Percentiles rank a stretch among this genome's conserved stretches.
These are phyloP conservation scores for Tenualosa ilisha DNA, from an alignment of 2,797 vertebrate genomes.

Conservation along the genomic window DNA sequence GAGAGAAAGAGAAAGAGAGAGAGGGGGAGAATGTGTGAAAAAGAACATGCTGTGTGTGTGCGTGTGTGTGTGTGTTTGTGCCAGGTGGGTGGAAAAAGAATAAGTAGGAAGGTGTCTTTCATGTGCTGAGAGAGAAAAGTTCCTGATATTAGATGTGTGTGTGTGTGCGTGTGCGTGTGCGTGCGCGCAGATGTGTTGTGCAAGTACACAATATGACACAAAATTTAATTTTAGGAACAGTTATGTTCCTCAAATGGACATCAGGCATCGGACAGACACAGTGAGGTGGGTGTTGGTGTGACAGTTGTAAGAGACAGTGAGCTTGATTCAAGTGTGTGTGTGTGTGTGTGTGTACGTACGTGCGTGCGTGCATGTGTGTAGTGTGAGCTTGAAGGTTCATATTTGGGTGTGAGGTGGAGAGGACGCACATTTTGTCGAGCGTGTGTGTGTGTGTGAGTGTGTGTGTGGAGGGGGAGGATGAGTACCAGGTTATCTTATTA, in stretches of 20 bases:
- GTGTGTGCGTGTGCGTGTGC: not conserved
- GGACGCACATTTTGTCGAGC: too few relatives aligned
- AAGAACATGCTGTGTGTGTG: not conserved
- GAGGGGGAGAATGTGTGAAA: not conserved
- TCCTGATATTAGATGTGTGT: not conserved
- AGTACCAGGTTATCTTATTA: not conserved
- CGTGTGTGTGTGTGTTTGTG: too few relatives aligned
- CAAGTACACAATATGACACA: not conserved
- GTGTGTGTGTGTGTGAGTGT: not conserved
- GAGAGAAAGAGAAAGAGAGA: too few relatives aligned
- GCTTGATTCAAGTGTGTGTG: not conserved
- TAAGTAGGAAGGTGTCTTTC: not conserved
- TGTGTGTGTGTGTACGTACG: not conserved
- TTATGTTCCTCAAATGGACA: not conserved
- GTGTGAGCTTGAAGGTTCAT: not conserved
- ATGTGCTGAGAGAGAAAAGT: not conserved
- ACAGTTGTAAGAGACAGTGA: not conserved
- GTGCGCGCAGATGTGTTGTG: not conserved
- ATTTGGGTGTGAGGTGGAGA: too few relatives aligned
- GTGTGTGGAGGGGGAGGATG: not conserved
- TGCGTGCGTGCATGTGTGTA: not conserved
- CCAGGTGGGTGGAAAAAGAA: not conserved
- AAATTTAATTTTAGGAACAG: not conserved
- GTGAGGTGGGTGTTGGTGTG: not conserved
- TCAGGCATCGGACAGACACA: not conserved